Base-by-base conservation (phyloP, 2,888 invertebrate genomes). In the Sabellastarte sp. region DNA sequence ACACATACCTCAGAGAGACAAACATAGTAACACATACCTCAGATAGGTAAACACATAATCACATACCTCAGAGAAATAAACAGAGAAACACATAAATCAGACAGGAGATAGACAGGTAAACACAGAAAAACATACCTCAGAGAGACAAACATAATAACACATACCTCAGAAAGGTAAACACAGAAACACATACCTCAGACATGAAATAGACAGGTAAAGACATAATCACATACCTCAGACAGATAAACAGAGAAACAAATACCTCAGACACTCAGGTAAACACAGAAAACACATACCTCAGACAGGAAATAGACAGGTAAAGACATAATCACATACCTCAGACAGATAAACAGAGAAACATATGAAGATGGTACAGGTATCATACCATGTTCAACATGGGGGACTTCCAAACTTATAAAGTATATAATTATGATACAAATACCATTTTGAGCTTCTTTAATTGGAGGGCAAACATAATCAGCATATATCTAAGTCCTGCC, bases 141-240 rank as follows among this genome's bases (percentile, higher is more conserved):
- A 72, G 32, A 29, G 60, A 31, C 5, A 26, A 41, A 41, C 20
- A 52, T 57, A 61, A 56, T 65, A 75, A 68, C 71, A 88, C 52
- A 59, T 69, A 30, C 55, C 68, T 63, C 5, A 41, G 41, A 41
- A 10, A 41, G 20, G 41, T 10, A 10, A 41, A 41, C 41, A 41
- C 20, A 61, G 57, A 66, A 75, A 68, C 71, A 88, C 52, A 59
- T 69, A 30, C 55, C 68, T 63, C 69, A 73, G 68, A 72, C 70
- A 62, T 0, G 69, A 69, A 56, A 57, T 69, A 2, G 61, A 64
- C 41, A 29, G 60, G 28, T n/a, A 26, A 41, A 41, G 5, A 20
- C 41, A 41, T 5, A 41, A 41, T 41, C 20, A 88, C 52, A 59
- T 69, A 30, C 55, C 68, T 63, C 69, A 73, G 68, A 72, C 41